Evolutionary conservation across 1,140 invertebrate genomes (phyloP).

Genomic region (Nephila pilipes): DNA sequence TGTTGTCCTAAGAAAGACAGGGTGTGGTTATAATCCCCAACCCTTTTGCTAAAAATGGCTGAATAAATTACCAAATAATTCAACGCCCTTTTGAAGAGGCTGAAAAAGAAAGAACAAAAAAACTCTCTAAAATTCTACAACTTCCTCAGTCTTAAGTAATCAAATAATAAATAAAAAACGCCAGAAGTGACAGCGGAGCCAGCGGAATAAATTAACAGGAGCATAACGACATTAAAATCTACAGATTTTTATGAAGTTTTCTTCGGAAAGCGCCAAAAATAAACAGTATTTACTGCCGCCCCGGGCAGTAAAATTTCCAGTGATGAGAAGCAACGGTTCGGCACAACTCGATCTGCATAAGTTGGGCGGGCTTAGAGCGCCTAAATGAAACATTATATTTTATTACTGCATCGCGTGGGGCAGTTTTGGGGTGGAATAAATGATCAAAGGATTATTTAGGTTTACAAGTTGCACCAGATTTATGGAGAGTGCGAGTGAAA

Average conservation of each 20-base stretch:
- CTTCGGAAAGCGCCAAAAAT: background rate
- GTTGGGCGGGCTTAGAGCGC: background rate
- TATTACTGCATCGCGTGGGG: slow-evolving; percentile 45
- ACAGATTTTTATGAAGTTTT: background rate
- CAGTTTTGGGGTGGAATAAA: slow-evolving; percentile 27
- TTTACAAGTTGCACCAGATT: slow-evolving; percentile 24
- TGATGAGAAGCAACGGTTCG: background rate
- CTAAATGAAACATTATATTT: slow-evolving; percentile 47
- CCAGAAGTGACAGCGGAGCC: background rate
- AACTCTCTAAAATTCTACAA: background rate
- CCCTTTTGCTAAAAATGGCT: background rate
- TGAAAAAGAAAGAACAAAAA: background rate
- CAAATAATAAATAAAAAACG: background rate
- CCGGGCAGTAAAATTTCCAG: background rate
- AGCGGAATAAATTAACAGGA: background rate
- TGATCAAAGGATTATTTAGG: slow-evolving; percentile 54
- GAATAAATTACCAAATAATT: slow-evolving; percentile 15
- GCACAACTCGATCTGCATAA: slow-evolving; percentile 7
- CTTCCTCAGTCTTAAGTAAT: background rate
- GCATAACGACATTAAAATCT: slow-evolving; percentile 34
- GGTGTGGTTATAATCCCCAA: background rate
- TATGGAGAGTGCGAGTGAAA: background rate
- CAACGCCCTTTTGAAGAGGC: background rate
- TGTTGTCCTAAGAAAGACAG: background rate
- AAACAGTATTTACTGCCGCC: slow-evolving; percentile 40